Percentiles rank a stretch among this genome's conserved stretches.
phyloP scores from a whole-genome alignment of 2,888 invertebrate genomes.

The Rotaria sp. region DNA sequence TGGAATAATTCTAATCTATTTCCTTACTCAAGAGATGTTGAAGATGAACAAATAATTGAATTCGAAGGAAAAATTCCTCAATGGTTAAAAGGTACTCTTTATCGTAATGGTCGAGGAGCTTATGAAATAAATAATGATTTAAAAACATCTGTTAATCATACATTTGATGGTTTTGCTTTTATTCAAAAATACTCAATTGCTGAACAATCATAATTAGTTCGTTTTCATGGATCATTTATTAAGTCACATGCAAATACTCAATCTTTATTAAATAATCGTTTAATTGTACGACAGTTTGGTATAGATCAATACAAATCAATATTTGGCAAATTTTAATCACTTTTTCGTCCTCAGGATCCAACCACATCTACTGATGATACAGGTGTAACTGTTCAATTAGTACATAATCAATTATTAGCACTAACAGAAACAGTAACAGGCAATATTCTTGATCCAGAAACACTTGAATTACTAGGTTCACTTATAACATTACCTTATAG shows the following conservation, averaged over 20 bases:
- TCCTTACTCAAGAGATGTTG: not conserved
- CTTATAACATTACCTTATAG: too few relatives aligned
- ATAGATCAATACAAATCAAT: not conserved
- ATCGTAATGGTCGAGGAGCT: not conserved
- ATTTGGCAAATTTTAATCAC: not conserved
- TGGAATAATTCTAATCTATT: not conserved
- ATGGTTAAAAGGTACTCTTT: slow-evolving; percentile 17
- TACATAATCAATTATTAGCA: too few relatives aligned
- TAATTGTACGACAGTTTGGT: not conserved
- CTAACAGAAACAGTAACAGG: too few relatives aligned
- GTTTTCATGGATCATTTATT: not conserved
- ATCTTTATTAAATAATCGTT: not conserved
- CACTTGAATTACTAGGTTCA: too few relatives aligned
- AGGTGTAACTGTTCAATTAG: too few relatives aligned
- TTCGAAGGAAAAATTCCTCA: not conserved
- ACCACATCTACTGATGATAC: not conserved
- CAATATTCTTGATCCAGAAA: too few relatives aligned
- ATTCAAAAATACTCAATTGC: not conserved
- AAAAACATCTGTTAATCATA: not conserved
- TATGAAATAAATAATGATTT: not conserved
- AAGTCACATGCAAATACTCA: not conserved
- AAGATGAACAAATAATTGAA: not conserved
- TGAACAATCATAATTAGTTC: not conserved
- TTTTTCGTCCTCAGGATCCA: not conserved
- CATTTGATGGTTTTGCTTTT: not conserved